Evolutionary conservation across 2,113 vertebrate species (phyloP), one percentile per base, ranked within the genome.

Genomic region (Anser brachyrhynchus): DNA sequence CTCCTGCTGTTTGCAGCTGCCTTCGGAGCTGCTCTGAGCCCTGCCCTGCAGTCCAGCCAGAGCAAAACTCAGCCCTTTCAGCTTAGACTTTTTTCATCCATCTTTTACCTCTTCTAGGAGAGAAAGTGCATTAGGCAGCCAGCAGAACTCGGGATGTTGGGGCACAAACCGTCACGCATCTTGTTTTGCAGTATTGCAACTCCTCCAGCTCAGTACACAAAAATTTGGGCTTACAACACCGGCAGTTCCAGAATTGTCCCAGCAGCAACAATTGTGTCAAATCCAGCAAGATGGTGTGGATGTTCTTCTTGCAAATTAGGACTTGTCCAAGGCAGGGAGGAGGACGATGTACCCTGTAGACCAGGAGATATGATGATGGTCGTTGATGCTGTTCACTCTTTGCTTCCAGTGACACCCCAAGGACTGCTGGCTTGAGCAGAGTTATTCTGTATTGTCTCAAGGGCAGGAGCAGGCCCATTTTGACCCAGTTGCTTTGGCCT

Each of bases 341-440:
- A 55, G 54, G 37, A 25, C 9, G n/a, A 14, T 26, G 26, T 15
- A 54, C 1, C 0, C 46, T 72, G 54, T 10, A 49, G 52, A 55
- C 15, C 58, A n/a, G 52, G 31, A 84, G 20, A n/a, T 46, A 10
- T 46, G 46, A 21, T 46, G 46, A 46, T 46, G 46, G 46, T 46
- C 19, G 17, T 15, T 22, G 46, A 7, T 11, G 35, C 4, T 18
- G 35, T 12, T 37, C 3, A 0, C n/a, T 62, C 35, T 25, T 67
- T 15, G 9, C 37, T 81, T 62, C 49, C 37, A 69, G 59, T 28
- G 58, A 62, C 16, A 23, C 13, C 29, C 39, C 11, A 14, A 26
- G 31, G 71, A 57, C 59, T 1, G 1, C 2, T 72, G 61, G 55
- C 51, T 62, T 69, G 66, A 41, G 25, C 49, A 52, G 33, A 51